Evolutionary conservation across 1,140 invertebrate genomes (phyloP), one percentile per base, ranked within the genome.

Genomic region (Pseudomyrmex dendroicus): DNA sequence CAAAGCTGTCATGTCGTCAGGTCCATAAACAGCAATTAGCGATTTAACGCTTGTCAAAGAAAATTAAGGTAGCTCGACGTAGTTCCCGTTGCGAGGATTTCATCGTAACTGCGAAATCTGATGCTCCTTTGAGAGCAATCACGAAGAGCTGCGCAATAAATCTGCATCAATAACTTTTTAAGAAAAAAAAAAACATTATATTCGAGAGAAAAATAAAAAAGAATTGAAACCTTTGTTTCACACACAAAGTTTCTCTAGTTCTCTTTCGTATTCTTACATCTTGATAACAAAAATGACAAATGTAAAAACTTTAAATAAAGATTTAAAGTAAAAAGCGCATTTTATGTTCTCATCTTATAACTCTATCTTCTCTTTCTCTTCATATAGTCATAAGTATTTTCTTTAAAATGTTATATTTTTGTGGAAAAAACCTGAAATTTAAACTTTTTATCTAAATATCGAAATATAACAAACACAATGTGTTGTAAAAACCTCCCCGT

Each of bases 31-130:
- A 48, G 66, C 68, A 48, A 50, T 76, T 76, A 64, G 63, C 61
- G 73, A 80, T 80, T 59, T 80, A 72, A 72, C n/a, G 35, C 7
- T 57, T 15, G 12, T 59, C 64, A 46, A n/a, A 50, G 66, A 72
- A 72, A 35, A 72, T 68, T 48, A 44, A 35, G 35, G 5, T 35
- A 35, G 35, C 35, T 35, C 35, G 5, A 2, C 20, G 20, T 59
- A 59, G 15, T 68, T 78, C 12, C 13, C 44, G 54, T 80, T 80
- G 50, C 35, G 10, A 48, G 17, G 66, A 80, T 72, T 80, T 70
- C 15, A 17, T 50, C 20, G 66, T 80, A 72, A 80, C 72, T 80
- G 66, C 66, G 66, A 80, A 80, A 80, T 72, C 22, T 46, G 66
- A 80, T 22, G 44, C 54, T 25, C 22, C 35, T 48, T 57, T 50